Base-by-base conservation (phyloP, 2,797 vertebrate genomes). In the Catamblyrhynchus diadema region DNA sequence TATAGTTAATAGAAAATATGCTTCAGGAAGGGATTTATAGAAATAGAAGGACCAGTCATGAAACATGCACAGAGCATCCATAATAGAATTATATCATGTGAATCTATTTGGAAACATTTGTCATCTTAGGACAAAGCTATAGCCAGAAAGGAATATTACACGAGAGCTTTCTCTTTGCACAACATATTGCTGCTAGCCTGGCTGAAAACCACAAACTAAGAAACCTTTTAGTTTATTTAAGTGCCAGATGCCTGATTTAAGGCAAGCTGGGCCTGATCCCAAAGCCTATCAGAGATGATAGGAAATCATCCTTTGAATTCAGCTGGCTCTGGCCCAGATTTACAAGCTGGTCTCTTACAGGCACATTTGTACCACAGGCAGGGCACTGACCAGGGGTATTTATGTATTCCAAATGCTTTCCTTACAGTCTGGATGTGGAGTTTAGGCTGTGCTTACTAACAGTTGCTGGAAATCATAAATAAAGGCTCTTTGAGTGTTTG, bases 241-340 rank as follows among this genome's bases (percentile, higher is more conserved):
- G 67, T 77, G 88, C 91, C 93, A 96, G 91, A 71, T 93, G 87
- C 89, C 64, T 47, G 81, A 85, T 89, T 91, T 93, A 81, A 91
- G 65, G 81, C 84, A 78, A 83, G 83, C 81, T 82, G 84, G 91
- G 87, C 75, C 64, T 71, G 67, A 94, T 95, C 87, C 93, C 85
- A 85, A 88, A 87, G 81, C 48, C 87, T 71, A 60, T 87, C 80
- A 81, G 79, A 81, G 74, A 42, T 57, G 79, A 85, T 67, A 56
- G 72, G 57, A 94, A 94, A 70, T 61, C 69, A 74, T 78, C 85
- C 93, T 81, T 67, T 75, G 90, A 94, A 67, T 95, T 78, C 70
- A 35, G 28, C 67, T 94, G 89, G 93, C 87, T 81, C 35, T 57
- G 80, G 47, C 66, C 47, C 87, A 83, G 56, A 78, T 56, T 57